Percentiles rank a stretch among this genome's conserved stretches.
These are phyloP conservation scores for Cylloceria caligata DNA, from an alignment of 2,888 invertebrate species.

Conservation along the genomic window DNA sequence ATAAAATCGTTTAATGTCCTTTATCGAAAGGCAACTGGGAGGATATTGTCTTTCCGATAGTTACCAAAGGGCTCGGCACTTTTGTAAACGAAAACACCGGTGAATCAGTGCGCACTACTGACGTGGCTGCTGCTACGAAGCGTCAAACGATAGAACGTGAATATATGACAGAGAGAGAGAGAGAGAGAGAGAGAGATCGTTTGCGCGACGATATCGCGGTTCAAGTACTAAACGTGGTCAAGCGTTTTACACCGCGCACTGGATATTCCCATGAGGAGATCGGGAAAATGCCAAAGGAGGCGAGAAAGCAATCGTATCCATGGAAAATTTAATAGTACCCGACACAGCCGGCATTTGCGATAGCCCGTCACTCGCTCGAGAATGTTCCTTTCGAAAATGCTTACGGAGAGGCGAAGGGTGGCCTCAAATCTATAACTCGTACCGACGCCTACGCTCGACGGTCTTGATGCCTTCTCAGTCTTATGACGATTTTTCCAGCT, in stretches of 20 bases:
- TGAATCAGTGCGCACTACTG: neutral
- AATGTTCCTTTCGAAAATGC: neutral
- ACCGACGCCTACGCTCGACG: neutral
- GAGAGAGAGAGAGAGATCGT: neutral
- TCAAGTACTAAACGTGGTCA: constrained; percentile 31
- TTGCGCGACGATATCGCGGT: constrained; percentile 12
- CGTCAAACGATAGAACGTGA: neutral
- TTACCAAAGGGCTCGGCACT: neutral
- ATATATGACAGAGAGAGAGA: neutral
- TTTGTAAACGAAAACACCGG: neutral
- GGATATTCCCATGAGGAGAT: neutral
- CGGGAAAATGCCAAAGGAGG: constrained; percentile 17
- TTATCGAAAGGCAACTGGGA: constrained; percentile 47
- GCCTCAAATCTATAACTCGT: neutral
- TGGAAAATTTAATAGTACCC: constrained; percentile 45
- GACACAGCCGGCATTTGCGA: constrained; percentile 13
- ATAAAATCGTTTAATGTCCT: constrained; percentile 47
- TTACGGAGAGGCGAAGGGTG: constrained; percentile 25
- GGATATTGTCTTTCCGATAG: neutral
- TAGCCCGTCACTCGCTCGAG: neutral
- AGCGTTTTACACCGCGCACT: constrained; percentile 6
- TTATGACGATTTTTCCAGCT: neutral
- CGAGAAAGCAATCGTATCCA: neutral
- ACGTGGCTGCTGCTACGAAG: neutral
- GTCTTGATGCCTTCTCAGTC: neutral